These are phyloP conservation scores for Listronotus bonariensis DNA, from an alignment of 1,140 invertebrate genomes.

Conservation along the genomic window DNA sequence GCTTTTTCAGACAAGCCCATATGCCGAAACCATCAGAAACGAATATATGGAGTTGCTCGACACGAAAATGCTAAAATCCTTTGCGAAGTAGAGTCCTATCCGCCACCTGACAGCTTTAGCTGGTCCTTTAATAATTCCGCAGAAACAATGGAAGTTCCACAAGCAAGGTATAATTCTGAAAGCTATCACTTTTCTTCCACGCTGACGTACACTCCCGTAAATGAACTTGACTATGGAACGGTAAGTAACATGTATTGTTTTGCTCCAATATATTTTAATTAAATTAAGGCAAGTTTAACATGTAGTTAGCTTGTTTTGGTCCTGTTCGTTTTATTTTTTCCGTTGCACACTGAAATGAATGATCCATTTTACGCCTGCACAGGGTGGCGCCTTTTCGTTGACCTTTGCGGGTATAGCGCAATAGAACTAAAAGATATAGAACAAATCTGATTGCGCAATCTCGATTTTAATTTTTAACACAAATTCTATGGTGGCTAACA, in stretches of 20 bases:
- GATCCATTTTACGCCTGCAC: no score
- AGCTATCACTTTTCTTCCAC: conserved; percentile 69
- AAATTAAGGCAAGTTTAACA: no score
- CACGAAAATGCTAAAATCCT: conserved; percentile 79
- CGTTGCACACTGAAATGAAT: no score
- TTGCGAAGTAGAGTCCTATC: conserved; percentile 87
- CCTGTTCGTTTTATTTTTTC: no score
- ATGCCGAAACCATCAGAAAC: conserved; percentile 76
- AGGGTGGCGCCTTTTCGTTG: no score
- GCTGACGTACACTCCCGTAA: conserved; percentile 78
- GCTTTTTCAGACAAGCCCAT: conserved; percentile 78
- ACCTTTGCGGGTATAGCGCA: no score
- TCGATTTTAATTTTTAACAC: no score
- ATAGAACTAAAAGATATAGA: no score
- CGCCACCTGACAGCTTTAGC: conserved; percentile 78
- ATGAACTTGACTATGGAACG: conserved; percentile 75
- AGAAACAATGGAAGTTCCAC: conserved; percentile 75
- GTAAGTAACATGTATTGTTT: conserved; percentile 37
- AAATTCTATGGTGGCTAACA: no score
- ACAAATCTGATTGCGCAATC: no score
- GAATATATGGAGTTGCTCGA: conserved; percentile 82
- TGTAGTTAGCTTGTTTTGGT: no score
- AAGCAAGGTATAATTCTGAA: conserved; percentile 63
- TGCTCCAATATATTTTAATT: no score
- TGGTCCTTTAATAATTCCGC: conserved; percentile 91